Base-by-base conservation (phyloP, 2,888 invertebrate species). In the Epistrophe eligans region DNA sequence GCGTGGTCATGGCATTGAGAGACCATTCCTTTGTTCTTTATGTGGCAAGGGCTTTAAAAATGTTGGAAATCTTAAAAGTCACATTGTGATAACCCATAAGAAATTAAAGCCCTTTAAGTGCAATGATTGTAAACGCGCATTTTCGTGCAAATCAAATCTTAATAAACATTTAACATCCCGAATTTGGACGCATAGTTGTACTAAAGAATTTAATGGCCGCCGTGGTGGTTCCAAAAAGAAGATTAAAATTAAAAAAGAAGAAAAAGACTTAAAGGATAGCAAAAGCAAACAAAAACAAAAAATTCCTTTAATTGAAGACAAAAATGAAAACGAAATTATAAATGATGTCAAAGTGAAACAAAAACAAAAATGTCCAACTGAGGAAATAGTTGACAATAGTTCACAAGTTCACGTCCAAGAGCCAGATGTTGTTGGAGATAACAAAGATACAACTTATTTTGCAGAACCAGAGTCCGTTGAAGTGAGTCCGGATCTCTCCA, bases 61-160 rank as follows among this genome's bases (percentile, higher is more conserved):
- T 24, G n/a, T 24, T n/a, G 52, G 48, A 6, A 52, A 70, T 38
- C 38, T 70, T 15, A 52, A 55, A 10, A 70, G 70, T 40, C 70
- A 70, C 11, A 55, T 70, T 40, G 0, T 55, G 6, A 70, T 70
- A 11, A 55, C 24, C n/a, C 70, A 70, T 28, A 38, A 70, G 11
- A 70, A 70, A 70, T 19, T 70, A 5, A 70, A 70, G 11, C 70
- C 70, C 2, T 70, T 70, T 3, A 55, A 70, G 28, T 70, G 70
- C 13, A 70, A 52, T 40, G 40, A 55, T 24, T 70, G 70, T 40
- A 40, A 55, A 24, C 70, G 70, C 7, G n/a, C 70, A 38, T 70
- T 70, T 70, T 70, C 70, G 8, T 55, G 70, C 8, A 55, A 52
- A 17, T 70, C 70, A 55, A 70, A 70, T 24, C 55, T 70, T 4